Evolutionary conservation across 2,888 invertebrate species (phyloP), one percentile per base, ranked within the genome.

Genomic region (Drosophila hamatofila): DNA sequence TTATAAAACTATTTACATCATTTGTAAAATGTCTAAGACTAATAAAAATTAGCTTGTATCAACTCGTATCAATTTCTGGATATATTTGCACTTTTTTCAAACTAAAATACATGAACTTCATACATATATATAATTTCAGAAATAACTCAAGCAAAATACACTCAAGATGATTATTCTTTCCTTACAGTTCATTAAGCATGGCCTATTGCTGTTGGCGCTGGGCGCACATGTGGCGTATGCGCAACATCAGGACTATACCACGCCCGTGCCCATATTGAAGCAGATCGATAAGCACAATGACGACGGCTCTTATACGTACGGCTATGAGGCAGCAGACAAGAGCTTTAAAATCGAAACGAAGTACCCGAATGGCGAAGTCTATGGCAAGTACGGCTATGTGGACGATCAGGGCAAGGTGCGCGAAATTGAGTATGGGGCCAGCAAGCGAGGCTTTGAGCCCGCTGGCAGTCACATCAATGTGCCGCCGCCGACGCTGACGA

Each of bases 301-400:
- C 77, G 97, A 97, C 80, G 97, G 97, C 0, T 97, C 97, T 14
- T 97, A 97, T 93, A 97, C 96, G 84, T 97, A 96, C 89, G 97
- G 97, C 0, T 97, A 96, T 92, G 97, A 97, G 92, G 96, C 95
- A 0, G 97, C 97, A 0, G 97, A 97, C 89, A 97, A 97, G 12
- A 95, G 96, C 55, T 97, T 96, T 93, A 97, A 97, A 93, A 97
- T 97, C 74, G 97, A 97, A 92, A 97, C 97, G 1, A 97, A 97
- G 92, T 96, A 96, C 86, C 94, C 96, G 0, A 96, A 94, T 51
- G 97, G 97, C 0, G 97, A 97, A 88, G 97, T 97, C 0, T 96
- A 95, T 57, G 97, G 97, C 68, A 97, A 97, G 91, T 97, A 97
- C 88, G 97, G 97, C n/a, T 97, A 97, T 91, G 94, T 97, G 1